Conservation (phyloP, 2,113 vertebrate species). For the Pygoscelis adeliae region DNA sequence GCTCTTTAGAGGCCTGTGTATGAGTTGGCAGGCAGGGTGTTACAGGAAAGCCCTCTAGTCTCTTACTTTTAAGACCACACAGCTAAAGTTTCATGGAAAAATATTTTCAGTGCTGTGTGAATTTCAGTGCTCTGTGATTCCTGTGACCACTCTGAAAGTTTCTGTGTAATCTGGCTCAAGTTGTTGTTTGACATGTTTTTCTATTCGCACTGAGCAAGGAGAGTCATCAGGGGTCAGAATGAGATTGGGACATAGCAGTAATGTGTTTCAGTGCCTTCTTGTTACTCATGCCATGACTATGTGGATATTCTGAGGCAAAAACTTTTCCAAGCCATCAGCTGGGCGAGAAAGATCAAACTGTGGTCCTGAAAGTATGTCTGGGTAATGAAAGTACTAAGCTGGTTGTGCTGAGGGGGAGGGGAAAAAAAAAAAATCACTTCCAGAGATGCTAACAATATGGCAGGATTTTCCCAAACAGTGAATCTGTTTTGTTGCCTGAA, state of each 20-base stretch:
- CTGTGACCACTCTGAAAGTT: not conserved
- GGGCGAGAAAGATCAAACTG: not conserved
- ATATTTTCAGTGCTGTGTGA: not conserved
- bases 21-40: not conserved
- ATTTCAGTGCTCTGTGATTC: not conserved
- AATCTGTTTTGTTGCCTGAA: not conserved
- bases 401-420: not conserved
- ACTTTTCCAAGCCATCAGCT: not conserved
- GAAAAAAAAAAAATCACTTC: not conserved
- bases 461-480: not conserved
- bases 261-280: rapidly evolving
- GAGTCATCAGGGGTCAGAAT: not conserved
- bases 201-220: not conserved
- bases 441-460: not conserved
- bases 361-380: not conserved
- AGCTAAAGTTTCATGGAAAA: not conserved
- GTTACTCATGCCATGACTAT: rapidly evolving
- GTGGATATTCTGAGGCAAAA: not conserved
- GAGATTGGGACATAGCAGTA: rapidly evolving
- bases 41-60: not conserved
- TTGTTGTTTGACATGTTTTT: not conserved
- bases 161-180: not conserved
- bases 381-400: not conserved
- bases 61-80: not conserved
- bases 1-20: not conserved